phyloP scores from a whole-genome alignment of 2,888 invertebrate genomes.

The Dilophus febrilis region DNA sequence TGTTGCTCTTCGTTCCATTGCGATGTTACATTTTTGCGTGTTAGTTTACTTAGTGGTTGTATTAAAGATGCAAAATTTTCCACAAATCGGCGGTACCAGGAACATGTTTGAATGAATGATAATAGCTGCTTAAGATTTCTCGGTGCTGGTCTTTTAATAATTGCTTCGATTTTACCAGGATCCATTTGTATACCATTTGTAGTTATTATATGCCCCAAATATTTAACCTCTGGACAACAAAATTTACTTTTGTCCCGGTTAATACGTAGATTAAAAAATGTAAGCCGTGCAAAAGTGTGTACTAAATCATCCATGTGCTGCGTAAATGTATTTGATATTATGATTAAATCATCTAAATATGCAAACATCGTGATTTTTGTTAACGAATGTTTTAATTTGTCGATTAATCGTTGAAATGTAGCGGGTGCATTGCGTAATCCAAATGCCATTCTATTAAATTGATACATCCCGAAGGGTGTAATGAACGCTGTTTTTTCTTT shows the following conservation, averaged over 20 bases:
- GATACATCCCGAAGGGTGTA: conserved; percentile 19
- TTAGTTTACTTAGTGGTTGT: no score
- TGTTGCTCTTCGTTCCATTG: conserved; percentile 12
- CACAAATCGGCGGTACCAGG: no score
- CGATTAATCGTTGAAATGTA: conserved; percentile 14
- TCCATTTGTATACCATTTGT: conserved; percentile 15
- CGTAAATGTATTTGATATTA: conserved; percentile 14
- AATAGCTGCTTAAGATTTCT: conserved; percentile 13
- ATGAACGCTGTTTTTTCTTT: conserved; percentile 19
- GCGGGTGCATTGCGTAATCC: conserved; percentile 19
- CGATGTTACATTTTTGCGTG: no score
- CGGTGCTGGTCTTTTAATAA: conserved; percentile 12
- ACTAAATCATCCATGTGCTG: conserved; percentile 16
- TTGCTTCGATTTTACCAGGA: conserved; percentile 16
- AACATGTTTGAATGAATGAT: no score
- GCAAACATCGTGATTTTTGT: conserved; percentile 7
- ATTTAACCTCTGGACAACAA: conserved; percentile 13
- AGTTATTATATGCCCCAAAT: conserved; percentile 17
- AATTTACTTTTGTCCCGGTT: conserved; percentile 15
- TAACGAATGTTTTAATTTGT: neutral
- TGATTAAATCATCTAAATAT: conserved; percentile 18
- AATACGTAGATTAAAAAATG: conserved; percentile 12
- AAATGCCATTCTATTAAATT: conserved; percentile 20
- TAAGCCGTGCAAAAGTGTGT: conserved; percentile 13
- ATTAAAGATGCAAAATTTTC: no score